Evolutionary conservation across 2,797 vertebrate species (phyloP), one percentile per base, ranked within the genome.

Genomic region (Gephyroberyx darwinii): DNA sequence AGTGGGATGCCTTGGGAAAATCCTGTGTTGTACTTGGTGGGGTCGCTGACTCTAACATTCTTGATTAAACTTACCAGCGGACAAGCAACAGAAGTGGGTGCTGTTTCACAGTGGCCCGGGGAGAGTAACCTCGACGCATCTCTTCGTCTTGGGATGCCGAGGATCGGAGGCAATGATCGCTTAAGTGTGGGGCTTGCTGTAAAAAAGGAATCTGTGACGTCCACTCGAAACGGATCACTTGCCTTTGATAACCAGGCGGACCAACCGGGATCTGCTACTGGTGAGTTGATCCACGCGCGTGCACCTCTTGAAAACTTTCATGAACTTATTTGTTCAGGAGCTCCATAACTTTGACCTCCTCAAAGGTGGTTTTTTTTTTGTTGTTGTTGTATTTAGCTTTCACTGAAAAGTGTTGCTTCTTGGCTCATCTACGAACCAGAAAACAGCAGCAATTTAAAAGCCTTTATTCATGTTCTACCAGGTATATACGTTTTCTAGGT

Each of bases 161-260:
- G 33, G 62, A 37, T 50, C 16, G 31, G 20, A 2, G 58, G 69
- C 22, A 47, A n/a, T 2, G 20, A 58, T 22, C 41, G 9, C 52
- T 35, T 72, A 1, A 57, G 43, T 8, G 8, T 55, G n/a, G 8
- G n/a, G 14, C 13, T 10, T 48, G 17, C 35, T 47, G 16, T 8
- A 51, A 10, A 54, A 45, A 16, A 45, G 35, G 31, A 47, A 50
- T 14, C 60, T 13, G 35, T 9, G 16, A 39, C 30, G 3, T 10
- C 48, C n/a, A 50, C 50, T n/a, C 47, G 31, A 65, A 26, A 22
- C 13, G 70, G 79, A 53, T 81, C 65, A 6, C 74, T 83, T n/a
- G 0, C 16, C 5, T 74, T 83, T 22, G 37, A 71, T 20, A 2
- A 58, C 2, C 60, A 57, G 12, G 63, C 13, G 39, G 41, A 39